A percentile compares a stretch with the other conserved stretches of the same genome.
Evolutionary conservation across 1,140 invertebrate species (phyloP).

Genomic region (Bilobella aurantiaca): DNA sequence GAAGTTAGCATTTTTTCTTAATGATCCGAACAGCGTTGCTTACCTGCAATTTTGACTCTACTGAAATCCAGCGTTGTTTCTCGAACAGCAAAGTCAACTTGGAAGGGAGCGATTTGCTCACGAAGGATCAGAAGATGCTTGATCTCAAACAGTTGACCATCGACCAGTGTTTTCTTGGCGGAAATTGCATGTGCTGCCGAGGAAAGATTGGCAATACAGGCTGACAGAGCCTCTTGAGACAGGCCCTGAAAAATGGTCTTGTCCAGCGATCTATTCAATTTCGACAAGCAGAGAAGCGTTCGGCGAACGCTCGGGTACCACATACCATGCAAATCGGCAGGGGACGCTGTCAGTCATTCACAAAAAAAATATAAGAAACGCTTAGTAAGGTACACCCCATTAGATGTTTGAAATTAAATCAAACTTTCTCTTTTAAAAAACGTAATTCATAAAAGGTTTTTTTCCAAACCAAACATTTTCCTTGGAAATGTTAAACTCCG

Average conservation of each 20-base stretch:
- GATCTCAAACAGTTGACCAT: constrained; percentile 91
- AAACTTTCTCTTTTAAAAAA: too few species aligned
- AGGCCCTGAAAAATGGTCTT: constrained; percentile 88
- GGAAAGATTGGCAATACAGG: constrained; percentile 82
- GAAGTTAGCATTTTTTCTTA: background rate
- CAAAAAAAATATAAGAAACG: too few species aligned
- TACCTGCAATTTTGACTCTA: constrained; percentile 64
- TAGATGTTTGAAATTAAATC: too few species aligned
- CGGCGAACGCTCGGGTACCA: constrained; percentile 97
- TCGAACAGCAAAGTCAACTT: constrained; percentile 87
- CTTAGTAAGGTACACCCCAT: too few species aligned
- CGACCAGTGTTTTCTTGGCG: constrained; percentile 58
- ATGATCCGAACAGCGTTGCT: constrained; percentile 12
- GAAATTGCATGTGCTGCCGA: constrained; percentile 61
- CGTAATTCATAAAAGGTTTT: too few species aligned
- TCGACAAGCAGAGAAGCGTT: constrained; percentile 86
- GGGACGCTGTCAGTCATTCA: too few species aligned
- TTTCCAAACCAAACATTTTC: too few species aligned
- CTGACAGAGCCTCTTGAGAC: constrained; percentile 84
- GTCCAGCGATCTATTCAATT: constrained; percentile 90
- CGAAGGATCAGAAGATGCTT: constrained; percentile 93
- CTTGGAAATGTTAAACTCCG: too few species aligned
- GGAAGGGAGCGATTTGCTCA: constrained; percentile 97
- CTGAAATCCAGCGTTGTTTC: constrained; percentile 88
- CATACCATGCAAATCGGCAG: constrained; percentile 96